Percentiles rank a stretch among this genome's conserved stretches.
Evolutionary conservation across 2,113 vertebrate species (phyloP).

Genomic region (Amia ocellicauda): DNA sequence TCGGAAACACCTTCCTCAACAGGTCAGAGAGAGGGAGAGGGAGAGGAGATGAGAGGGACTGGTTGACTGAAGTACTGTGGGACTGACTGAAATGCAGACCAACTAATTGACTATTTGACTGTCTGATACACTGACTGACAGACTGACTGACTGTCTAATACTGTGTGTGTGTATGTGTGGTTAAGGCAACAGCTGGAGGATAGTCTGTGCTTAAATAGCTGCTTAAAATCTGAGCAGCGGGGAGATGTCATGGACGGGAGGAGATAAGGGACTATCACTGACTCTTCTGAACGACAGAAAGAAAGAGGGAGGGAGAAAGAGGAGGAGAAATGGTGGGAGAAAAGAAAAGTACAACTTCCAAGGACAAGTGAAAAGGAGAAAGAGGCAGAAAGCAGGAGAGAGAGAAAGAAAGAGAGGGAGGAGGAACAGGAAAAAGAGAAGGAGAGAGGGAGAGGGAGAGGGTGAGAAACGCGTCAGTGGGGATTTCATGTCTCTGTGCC

Average conservation of each 20-base stretch:
- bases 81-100: neutral
- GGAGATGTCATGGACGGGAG: too few relatives aligned
- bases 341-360: neutral
- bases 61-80: neutral
- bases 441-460: constrained; percentile 28
- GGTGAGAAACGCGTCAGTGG: constrained; percentile 31
- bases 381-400: neutral
- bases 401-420: neutral
- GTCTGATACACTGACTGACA: too few relatives aligned
- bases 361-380: neutral
- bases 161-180: too few relatives aligned
- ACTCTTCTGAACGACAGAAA: neutral
- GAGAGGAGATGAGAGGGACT: neutral
- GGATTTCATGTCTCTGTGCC: constrained; percentile 63
- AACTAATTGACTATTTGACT: too few relatives aligned
- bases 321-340: constrained; percentile 16
- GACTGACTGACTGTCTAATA: too few relatives aligned
- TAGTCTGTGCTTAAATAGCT: too few relatives aligned
- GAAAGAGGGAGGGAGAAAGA: neutral
- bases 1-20: constrained; percentile 90
- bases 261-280: constrained; percentile 4
- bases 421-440: neutral
- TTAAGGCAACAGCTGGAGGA: too few relatives aligned
- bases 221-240: too few relatives aligned
- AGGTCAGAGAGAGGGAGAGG: constrained; percentile 60